phyloP scores from a whole-genome alignment of 2,888 invertebrate species.

The Gibbula magus region DNA sequence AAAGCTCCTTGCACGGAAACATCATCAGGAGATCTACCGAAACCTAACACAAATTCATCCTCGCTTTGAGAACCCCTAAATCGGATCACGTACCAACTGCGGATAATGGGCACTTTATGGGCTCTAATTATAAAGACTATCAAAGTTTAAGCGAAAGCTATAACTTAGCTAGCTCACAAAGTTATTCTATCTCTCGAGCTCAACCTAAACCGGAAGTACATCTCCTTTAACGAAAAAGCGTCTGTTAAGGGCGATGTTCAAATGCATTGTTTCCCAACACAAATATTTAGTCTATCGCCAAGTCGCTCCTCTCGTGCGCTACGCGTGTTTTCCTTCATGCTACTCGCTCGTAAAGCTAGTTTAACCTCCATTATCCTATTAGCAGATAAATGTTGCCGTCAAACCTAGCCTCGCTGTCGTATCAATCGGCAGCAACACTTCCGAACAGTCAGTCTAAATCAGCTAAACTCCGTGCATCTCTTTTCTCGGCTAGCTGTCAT shows the following conservation, averaged over 20 bases:
- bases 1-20: too few species aligned
- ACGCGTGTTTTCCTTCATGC: slow-evolving; percentile 20
- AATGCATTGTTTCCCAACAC: slow-evolving; percentile 16
- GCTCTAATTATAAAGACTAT: not conserved
- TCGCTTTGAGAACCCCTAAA: too few species aligned
- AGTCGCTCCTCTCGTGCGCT: not conserved
- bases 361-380: slow-evolving; percentile 20
- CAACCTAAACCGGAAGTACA: slow-evolving; percentile 1
- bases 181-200: not conserved
- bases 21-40: too few species aligned
- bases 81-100: too few species aligned
- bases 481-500: slow-evolving; percentile 8
- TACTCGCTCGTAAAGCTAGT: not conserved
- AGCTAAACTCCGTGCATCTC: slow-evolving; percentile 6
- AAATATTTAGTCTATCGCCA: slow-evolving; percentile 21
- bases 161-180: not conserved
- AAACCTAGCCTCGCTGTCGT: not conserved
- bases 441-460: slow-evolving; percentile 13
- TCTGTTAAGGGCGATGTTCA: slow-evolving; percentile 15
- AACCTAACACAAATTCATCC: too few species aligned
- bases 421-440: not conserved
- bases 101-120: not conserved
- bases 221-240: slow-evolving; percentile 14
- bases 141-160: not conserved
- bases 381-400: not conserved